Conservation (phyloP, 2,113 vertebrate genomes). For the Limnothrissa miodon region DNA sequence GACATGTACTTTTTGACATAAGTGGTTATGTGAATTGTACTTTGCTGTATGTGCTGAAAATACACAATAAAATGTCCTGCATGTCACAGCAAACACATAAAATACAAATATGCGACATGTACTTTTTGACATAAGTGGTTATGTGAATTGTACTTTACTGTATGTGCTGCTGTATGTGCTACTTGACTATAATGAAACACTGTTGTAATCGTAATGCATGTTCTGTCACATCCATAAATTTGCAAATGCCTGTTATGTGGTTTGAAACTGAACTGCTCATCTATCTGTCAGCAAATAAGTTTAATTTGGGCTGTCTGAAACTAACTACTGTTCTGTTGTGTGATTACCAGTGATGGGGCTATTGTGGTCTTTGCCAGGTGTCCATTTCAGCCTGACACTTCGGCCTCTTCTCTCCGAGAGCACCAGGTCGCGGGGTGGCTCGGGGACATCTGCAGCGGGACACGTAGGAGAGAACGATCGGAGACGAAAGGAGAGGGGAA, state of each 20-base stretch:
- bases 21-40: too few species aligned
- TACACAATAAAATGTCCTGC: too few species aligned
- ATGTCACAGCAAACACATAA: too few species aligned
- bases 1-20: too few species aligned
- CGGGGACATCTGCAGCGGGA: slow-evolving; percentile 79
- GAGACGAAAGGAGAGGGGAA: background rate
- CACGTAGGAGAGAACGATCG: background rate
- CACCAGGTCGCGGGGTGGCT: slow-evolving; percentile 74
- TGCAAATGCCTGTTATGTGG: background rate
- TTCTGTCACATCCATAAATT: too few species aligned
- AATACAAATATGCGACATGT: too few species aligned
- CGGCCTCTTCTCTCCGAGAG: slow-evolving; percentile 73
- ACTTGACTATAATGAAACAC: too few species aligned
- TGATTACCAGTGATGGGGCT: slow-evolving; percentile 82
- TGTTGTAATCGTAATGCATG: too few species aligned
- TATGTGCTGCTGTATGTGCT: too few species aligned
- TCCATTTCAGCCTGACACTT: slow-evolving; percentile 81
- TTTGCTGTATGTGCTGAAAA: too few species aligned
- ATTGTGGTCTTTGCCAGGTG: slow-evolving; percentile 78
- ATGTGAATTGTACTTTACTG: too few species aligned
- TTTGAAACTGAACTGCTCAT: background rate
- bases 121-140: too few species aligned
- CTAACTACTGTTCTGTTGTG: background rate
- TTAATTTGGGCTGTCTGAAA: background rate
- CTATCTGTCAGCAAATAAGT: background rate